Percentiles rank a stretch among this genome's conserved stretches.
Evolutionary conservation across 1,140 invertebrate species (phyloP).

Genomic region (Drosophila nannoptera): DNA sequence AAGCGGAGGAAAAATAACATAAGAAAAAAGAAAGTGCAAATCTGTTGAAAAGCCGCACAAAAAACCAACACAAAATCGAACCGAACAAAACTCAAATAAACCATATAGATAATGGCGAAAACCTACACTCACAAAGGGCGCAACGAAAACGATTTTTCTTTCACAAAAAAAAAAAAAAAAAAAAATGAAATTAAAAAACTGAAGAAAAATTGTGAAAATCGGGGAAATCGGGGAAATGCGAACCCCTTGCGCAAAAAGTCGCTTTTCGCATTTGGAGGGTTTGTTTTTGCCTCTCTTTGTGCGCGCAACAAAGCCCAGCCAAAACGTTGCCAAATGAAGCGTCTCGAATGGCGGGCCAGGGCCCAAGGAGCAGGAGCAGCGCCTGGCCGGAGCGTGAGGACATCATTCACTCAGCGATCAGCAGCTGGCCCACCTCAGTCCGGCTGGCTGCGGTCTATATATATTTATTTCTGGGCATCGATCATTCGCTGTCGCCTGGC

Average conservation of each 20-base stretch:
- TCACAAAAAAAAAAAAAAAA: conserved; percentile 29
- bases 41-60: conserved; percentile 64
- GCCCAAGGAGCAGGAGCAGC: not conserved
- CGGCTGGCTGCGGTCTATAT: not conserved
- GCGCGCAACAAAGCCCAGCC: conserved; percentile 62
- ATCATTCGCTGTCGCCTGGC: too few relatives aligned
- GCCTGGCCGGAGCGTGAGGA: conserved; percentile 10
- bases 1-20: too few relatives aligned
- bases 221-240: conserved; percentile 35
- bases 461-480: too few relatives aligned
- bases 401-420: conserved; percentile 20
- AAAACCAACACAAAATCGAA: conserved; percentile 23
- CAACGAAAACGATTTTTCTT: conserved; percentile 70
- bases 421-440: not conserved
- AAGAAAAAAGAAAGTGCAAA: conserved; percentile 29
- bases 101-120: conserved; percentile 10
- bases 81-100: not conserved
- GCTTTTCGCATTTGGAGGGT: conserved; percentile 45
- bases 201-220: not conserved
- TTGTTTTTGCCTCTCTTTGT: conserved; percentile 71
- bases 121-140: conserved; percentile 54
- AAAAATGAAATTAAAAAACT: conserved; percentile 28
- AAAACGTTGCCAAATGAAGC: conserved; percentile 67
- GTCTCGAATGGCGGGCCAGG: conserved; percentile 33
- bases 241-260: conserved; percentile 62